phyloP scores from a whole-genome alignment of 2,797 vertebrate genomes.

The Chanos chanos region DNA sequence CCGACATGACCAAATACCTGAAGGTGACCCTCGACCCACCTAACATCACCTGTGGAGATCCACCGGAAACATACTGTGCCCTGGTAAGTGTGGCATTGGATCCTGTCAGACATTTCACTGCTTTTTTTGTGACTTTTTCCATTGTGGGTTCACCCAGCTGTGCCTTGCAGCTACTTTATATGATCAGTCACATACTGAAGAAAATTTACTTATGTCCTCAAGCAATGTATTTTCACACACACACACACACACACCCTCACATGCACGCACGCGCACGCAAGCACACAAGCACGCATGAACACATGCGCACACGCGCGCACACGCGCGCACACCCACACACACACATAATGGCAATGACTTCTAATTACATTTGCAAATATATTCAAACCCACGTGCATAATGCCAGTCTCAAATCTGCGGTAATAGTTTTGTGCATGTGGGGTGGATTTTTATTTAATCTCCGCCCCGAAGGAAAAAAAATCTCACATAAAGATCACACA shows the following conservation, averaged over 20 bases:
- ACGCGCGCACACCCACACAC: background rate
- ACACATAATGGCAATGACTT: background rate
- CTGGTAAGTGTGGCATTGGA: constrained; percentile 86
- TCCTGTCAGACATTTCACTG: constrained; percentile 35
- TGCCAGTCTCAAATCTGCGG: background rate
- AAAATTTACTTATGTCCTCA: constrained; percentile 4
- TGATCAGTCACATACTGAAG: constrained; percentile 58
- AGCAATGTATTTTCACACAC: constrained; percentile 4
- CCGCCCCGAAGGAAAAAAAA: background rate
- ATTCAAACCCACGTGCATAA: background rate
- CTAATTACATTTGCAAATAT: background rate
- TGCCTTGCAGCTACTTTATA: constrained; percentile 36
- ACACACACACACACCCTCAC: background rate
- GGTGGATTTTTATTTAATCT: constrained; percentile 10
- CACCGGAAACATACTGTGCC: constrained; percentile 94
- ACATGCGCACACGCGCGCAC: background rate
- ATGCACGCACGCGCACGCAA: background rate
- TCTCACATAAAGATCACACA: background rate
- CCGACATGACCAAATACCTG: constrained; percentile 92
- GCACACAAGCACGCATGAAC: background rate
- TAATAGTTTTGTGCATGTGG: constrained; percentile 5
- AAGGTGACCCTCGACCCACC: constrained; percentile 93
- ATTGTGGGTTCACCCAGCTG: no score
- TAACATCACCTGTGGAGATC: constrained; percentile 96
- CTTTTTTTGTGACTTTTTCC: no score